A percentile compares a stretch with the other conserved stretches of the same genome.
Evolutionary conservation across 2,113 vertebrate genomes (phyloP).

Genomic region (Cochlearius cochlearius): DNA sequence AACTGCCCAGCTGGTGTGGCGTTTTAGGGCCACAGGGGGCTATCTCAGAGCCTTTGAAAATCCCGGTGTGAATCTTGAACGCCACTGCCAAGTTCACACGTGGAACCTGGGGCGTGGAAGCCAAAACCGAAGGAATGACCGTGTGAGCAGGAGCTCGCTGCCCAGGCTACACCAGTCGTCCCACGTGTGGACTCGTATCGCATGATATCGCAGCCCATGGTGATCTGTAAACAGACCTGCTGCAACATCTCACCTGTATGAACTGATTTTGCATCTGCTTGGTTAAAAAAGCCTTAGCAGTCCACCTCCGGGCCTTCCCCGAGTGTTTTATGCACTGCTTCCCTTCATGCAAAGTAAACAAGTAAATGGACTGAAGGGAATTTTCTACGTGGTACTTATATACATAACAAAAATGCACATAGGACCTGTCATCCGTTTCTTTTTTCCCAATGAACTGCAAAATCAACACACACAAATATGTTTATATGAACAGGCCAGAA

Average conservation of each 20-base stretch:
- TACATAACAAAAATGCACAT: background rate
- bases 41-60: background rate
- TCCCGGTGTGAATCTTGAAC: background rate
- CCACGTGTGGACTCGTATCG: accelerated
- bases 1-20: background rate
- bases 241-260: background rate
- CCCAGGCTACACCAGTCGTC: background rate
- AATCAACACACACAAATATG: background rate
- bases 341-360: background rate
- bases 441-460: slow-evolving; percentile 11
- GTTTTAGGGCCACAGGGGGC: background rate
- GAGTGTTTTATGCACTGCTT: background rate
- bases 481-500: slow-evolving; percentile 15
- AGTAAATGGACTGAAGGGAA: background rate
- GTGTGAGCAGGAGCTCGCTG: background rate
- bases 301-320: background rate
- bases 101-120: background rate
- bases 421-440: background rate
- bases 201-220: background rate
- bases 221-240: background rate
- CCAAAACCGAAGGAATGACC: background rate
- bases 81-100: too few relatives aligned
- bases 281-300: background rate
- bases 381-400: background rate
- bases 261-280: background rate